A percentile compares a stretch with the other conserved stretches of the same genome.
phyloP scores from a whole-genome alignment of 1,140 invertebrate species.

The Drosophila kepulauana region DNA sequence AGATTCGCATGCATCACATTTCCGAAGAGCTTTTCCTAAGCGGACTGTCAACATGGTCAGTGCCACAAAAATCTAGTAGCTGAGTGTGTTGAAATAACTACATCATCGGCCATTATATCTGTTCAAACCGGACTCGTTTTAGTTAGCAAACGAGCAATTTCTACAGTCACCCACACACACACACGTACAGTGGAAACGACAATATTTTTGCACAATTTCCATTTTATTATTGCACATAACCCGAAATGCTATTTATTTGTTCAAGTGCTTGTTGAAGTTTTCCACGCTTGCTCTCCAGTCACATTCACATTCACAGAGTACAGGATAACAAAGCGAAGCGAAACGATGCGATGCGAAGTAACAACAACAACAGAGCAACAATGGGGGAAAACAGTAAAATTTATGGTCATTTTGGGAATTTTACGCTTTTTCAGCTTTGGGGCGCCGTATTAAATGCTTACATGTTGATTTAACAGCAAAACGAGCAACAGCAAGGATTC shows the following conservation, averaged over 20 bases:
- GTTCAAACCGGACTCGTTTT: neutral
- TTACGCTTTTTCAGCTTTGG: constrained; percentile 81
- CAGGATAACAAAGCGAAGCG: constrained; percentile 20
- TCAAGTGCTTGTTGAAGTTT: constrained; percentile 81
- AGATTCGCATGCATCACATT: constrained; percentile 4
- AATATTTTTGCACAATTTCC: constrained; percentile 82
- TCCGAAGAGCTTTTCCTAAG: constrained; percentile 1
- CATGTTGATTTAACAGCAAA: constrained; percentile 80
- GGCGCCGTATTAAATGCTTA: constrained; percentile 80
- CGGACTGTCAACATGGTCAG: constrained; percentile 33
- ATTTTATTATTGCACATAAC: constrained; percentile 83
- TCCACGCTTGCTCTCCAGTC: constrained; percentile 29
- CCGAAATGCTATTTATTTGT: constrained; percentile 80
- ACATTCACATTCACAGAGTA: constrained; percentile 44
- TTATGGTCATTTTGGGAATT: constrained; percentile 83
- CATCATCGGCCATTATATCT: constrained; percentile 36
- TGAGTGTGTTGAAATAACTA: constrained; percentile 20
- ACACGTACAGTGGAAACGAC: constrained; percentile 31
- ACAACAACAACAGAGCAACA: constrained; percentile 50
- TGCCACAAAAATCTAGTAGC: constrained; percentile 4
- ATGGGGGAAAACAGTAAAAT: constrained; percentile 72
- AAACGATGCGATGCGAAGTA: constrained; percentile 14
- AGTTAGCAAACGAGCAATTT: constrained; percentile 32
- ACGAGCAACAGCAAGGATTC: constrained; percentile 40
- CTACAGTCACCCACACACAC: constrained; percentile 2